These are phyloP conservation scores for Dicrurus megarhynchus DNA, from an alignment of 2,113 vertebrate species.

Conservation along the genomic window DNA sequence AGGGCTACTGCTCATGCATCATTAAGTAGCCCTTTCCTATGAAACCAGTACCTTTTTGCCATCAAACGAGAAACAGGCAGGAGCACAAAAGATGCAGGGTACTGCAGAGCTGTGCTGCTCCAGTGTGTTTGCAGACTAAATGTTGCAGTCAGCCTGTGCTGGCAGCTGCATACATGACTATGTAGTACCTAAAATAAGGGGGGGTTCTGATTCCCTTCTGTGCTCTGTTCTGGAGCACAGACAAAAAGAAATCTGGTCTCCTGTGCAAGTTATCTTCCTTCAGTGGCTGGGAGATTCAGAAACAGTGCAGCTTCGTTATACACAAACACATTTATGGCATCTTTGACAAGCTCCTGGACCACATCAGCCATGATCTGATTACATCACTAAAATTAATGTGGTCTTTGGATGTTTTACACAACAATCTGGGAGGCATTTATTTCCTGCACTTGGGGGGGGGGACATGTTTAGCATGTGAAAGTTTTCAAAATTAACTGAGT, in stretches of 20 bases:
- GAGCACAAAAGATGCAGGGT: neutral
- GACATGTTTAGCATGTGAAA: slow-evolving; percentile 67
- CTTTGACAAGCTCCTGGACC: slow-evolving; percentile 56
- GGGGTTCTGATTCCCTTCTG: neutral
- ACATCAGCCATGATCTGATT: slow-evolving; percentile 45
- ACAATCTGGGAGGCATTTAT: slow-evolving; percentile 30
- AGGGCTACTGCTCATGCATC: neutral
- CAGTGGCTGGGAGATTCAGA: neutral
- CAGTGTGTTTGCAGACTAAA: neutral
- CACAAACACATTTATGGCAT: slow-evolving; percentile 28
- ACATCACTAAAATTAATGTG: slow-evolving; percentile 51
- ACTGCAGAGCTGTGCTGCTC: neutral
- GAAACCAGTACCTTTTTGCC: neutral
- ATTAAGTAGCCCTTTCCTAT: neutral
- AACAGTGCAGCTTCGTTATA: neutral
- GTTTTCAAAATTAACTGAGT: slow-evolving; percentile 75
- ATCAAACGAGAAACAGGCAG: neutral
- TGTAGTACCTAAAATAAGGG: neutral
- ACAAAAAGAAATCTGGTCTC: neutral
- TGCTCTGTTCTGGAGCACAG: neutral
- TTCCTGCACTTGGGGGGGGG: neutral
- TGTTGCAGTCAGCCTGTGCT: neutral
- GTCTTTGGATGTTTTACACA: slow-evolving; percentile 42
- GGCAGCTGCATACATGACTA: neutral
- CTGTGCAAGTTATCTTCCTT: neutral